Conservation (phyloP, 2,888 invertebrate species). For the Temnothorax ravouxi region DNA sequence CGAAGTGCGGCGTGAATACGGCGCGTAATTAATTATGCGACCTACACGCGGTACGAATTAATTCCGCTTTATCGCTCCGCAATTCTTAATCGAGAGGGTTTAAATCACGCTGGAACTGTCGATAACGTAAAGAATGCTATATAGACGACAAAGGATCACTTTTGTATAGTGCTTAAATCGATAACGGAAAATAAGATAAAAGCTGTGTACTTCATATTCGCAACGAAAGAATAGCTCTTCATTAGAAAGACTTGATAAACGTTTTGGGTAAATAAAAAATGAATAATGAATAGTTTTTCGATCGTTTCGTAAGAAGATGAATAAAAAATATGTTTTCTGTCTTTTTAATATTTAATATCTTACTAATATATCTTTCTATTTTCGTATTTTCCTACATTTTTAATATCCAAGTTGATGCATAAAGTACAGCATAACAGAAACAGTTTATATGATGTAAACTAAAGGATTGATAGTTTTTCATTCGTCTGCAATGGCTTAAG, state of each 20-base stretch:
- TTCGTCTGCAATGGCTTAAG: neutral
- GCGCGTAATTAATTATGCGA: constrained; percentile 53
- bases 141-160: constrained; percentile 41
- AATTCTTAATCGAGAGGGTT: constrained; percentile 37
- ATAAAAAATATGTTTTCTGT: neutral
- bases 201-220: too few relatives aligned
- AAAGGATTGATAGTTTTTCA: neutral
- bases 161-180: constrained; percentile 27
- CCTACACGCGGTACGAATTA: constrained; percentile 48
- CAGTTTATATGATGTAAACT: neutral
- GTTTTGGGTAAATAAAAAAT: neutral
- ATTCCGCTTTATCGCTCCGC: constrained; percentile 35
- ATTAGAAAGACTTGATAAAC: neutral
- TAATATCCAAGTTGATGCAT: neutral
- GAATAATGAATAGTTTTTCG: neutral
- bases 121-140: constrained; percentile 24
- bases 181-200: constrained; percentile 35
- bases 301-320: neutral
- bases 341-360: too few relatives aligned
- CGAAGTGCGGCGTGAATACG: constrained; percentile 21
- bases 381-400: neutral
- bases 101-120: constrained; percentile 28
- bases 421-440: neutral
- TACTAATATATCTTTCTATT: neutral
- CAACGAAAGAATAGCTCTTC: neutral